Base-by-base conservation (phyloP, 37 sponge, comb jelly and placozoan species). In the Eunapius fragilis region DNA sequence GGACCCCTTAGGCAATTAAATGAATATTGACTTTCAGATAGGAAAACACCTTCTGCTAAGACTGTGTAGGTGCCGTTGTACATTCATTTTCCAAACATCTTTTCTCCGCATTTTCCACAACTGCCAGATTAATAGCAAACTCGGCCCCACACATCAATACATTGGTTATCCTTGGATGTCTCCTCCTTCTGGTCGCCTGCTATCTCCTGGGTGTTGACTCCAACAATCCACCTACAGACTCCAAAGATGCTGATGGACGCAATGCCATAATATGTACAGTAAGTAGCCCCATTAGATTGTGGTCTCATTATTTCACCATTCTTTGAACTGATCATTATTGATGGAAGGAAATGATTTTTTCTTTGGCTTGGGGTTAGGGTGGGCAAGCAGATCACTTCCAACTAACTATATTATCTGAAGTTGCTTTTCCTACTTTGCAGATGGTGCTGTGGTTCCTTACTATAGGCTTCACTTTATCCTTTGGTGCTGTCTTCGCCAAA, bases 391-490 rank as follows among this genome's bases (percentile, higher is more conserved):
- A n/a, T n/a, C n/a, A n/a, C n/a, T n/a, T n/a, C n/a, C 28, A 71
- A 9, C 28, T 71, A 5, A 31, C 10, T 71, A 71, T 27, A 11
- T 71, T 31, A 31, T 71, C 27, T 71, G 13, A 73, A 73, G 31
- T 19, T 17, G 22, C 25, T 67, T 22, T 41, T 0, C 19, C 10
- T 80, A 9, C 45, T 17, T 3, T 14, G 9, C 71, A 88, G 88
- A 12, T 81, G 58, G 68, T 78, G 23, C 31, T 81, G 30, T 88
- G 88, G 88, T 13, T 81, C 11, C 81, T 81, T 22, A 82, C 82
- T 9, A 3, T 88, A 69, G 88, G 88, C 38, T 88, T 88, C 82
- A 75, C 88, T 12, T 70, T 88, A 30, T 88, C 88, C 12, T 88
- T 88, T 82, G 88, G 88, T 22, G 82, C 88, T 5, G 70, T 82